Evolutionary conservation across 2,113 vertebrate genomes (phyloP).

Genomic region (Colaptes auratus): DNA sequence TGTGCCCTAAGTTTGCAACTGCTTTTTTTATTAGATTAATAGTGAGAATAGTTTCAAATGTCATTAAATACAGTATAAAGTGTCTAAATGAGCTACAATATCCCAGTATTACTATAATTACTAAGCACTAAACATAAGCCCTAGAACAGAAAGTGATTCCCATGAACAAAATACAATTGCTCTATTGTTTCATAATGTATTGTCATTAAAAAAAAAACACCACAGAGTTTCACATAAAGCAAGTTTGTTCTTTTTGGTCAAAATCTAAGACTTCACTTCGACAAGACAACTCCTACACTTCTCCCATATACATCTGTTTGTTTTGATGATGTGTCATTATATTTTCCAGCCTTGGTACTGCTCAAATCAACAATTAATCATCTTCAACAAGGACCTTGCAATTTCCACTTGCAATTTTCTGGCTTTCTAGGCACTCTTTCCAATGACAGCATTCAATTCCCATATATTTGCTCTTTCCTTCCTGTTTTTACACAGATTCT

Average conservation of each 20-base stretch:
- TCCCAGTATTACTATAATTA: background rate
- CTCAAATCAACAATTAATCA: background rate
- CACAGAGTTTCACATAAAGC: background rate
- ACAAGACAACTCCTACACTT: background rate
- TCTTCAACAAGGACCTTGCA: background rate
- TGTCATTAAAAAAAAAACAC: background rate
- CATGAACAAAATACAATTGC: background rate
- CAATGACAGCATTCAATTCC: background rate
- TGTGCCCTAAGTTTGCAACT: background rate
- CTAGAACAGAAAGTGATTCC: background rate
- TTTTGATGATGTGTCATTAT: background rate
- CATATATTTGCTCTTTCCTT: background rate
- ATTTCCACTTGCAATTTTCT: background rate
- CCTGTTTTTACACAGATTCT: background rate
- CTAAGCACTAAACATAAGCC: background rate
- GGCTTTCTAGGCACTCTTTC: background rate
- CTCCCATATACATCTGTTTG: background rate
- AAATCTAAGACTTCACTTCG: background rate
- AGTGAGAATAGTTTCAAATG: background rate
- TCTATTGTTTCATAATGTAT: background rate
- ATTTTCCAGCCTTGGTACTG: background rate
- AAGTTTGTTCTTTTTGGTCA: background rate
- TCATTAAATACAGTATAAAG: background rate
- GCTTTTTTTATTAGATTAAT: background rate
- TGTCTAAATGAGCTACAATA: background rate